Evolutionary conservation across 2,113 vertebrate species (phyloP), one percentile per base, ranked within the genome.

Genomic region (Typhlomys cinereus): DNA sequence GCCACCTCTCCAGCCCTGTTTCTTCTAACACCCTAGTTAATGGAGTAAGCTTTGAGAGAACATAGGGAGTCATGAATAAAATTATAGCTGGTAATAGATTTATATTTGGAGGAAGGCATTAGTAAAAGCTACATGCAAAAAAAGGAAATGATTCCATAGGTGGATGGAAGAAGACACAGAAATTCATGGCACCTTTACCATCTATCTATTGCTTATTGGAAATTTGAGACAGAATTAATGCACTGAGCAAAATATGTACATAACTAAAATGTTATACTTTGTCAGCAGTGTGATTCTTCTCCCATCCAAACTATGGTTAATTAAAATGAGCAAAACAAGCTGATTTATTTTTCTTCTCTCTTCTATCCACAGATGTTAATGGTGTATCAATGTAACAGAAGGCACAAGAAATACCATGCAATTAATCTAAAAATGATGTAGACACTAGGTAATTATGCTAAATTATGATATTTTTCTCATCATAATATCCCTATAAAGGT

Each of bases 141-240:
- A 59, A 64, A 31, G 15, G 15, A 52, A 62, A 61, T 61, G 74
- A 17, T 7, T 71, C 70, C 52, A 31, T 31, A 17, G 13, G 13
- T 12, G 0, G 29, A 64, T 31, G 29, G 59, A 82, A 69, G 21
- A 80, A 89, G 8, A n/a, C 13, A 80, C 0, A 88, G 44, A 81
- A 91, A 89, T 71, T 86, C 39, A 92, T 46, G 41, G 73, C 17
- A 86, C 17, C 20, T 82, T 87, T 89, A 50, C 23, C 39, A 48
- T 44, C 34, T 71, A 23, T 18, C 20, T 76, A 23, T 82, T 89
- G 81, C 76, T 92, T 81, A 59, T 73, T 29, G 21, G 21, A 75
- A 73, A 1, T 67, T 52, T 44, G 46, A 84, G 44, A 5, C 25
- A 69, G 36, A 86, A 86, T 41, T 44, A 83, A 36, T n/a, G 11